Base-by-base conservation (phyloP, 1,140 invertebrate species). In the Drosophila pandora region DNA sequence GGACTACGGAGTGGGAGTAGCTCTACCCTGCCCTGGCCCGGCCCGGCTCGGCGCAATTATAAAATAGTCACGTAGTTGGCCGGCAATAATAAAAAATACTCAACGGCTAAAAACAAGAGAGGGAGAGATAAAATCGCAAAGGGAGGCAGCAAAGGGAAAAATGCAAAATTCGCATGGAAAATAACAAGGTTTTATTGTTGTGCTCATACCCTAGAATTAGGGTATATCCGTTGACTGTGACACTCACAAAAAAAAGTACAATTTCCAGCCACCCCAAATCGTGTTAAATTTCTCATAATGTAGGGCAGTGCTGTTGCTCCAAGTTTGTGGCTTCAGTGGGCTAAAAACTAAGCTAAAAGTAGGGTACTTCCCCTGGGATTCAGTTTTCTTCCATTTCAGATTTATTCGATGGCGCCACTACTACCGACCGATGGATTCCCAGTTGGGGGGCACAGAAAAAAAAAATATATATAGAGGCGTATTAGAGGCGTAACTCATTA, bases 51-150 rank as follows among this genome's bases (percentile, higher is more conserved):
- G 62, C 41, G 64, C 64, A 87, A 87, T 82, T 82, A 72, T 62
- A 76, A 87, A 83, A 88, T 63, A 65, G 82, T 87, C 82, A 87
- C 83, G 82, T 87, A 82, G 30, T 63, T 63, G 37, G 57, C 45
- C 41, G 34, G 56, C 50, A 74, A 49, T 59, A 48, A 25, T 23
- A 30, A 57, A 52, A 22, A 50, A 60, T 62, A 58, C 32, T 45
- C 30, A 57, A 41, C 55, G 41, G 34, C 69, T 74, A 59, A 73
- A 75, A 83, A 48, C 75, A 76, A 76, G 59, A 43, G 59, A 43
- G 45, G 47, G 25, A 30, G 30, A 61, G 61, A 69, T 59, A 59
- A 63, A 55, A 54, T 69, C 65, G 13, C 48, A 45, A 48, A 34
- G 21, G 50, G 49, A 22, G 48, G 34, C 2, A 25, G 34, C 2